Evolutionary conservation across 2,113 vertebrate species (phyloP), one percentile per base, ranked within the genome.

Genomic region (Ornithorhynchus anatinus): DNA sequence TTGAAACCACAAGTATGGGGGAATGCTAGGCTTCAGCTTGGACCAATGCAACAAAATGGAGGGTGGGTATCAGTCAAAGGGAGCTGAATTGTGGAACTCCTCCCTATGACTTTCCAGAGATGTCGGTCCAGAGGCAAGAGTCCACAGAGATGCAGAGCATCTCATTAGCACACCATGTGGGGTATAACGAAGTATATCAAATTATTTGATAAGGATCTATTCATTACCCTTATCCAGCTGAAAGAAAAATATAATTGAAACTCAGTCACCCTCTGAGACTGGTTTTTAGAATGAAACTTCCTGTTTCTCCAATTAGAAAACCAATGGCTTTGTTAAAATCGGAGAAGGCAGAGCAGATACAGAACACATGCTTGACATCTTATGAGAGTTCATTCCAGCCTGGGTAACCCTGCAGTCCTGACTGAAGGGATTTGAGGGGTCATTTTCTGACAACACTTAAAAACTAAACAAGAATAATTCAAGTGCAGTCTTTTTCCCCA

Each of bases 131-230:
- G 43, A 51, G 42, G 58, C 56, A 77, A 54, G 51, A 22, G 7
- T 38, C 20, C 8, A 25, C 39, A 5, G 5, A 52, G 69, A 59
- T 36, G 62, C 23, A 23, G 53, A 11, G 35, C 68, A 39, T 59
- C 59, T 69, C 38, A 40, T 72, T 33, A 80, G 72, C 56, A n/a
- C 38, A 11, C 50, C 1, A 7, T 64, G 54, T 38, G 15, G 61
- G 57, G 13, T 48, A 37, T 10, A 82, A 72, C 29, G 12, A 57
- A 81, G 68, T 54, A 51, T 44, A 57, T 75, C 74, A 69, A 68
- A 77, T 89, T 88, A 84, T 78, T 79, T 65, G 44, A 68, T 73
- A 86, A 69, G 14, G 22, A 88, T 82, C 88, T 82, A 38, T 47
- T 89, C 68, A 39, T 78, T 80, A 77, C 60, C 74, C 63, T 84